Evolutionary conservation across 2,888 invertebrate species (phyloP).

Genomic region (Marronus borbonicus): DNA sequence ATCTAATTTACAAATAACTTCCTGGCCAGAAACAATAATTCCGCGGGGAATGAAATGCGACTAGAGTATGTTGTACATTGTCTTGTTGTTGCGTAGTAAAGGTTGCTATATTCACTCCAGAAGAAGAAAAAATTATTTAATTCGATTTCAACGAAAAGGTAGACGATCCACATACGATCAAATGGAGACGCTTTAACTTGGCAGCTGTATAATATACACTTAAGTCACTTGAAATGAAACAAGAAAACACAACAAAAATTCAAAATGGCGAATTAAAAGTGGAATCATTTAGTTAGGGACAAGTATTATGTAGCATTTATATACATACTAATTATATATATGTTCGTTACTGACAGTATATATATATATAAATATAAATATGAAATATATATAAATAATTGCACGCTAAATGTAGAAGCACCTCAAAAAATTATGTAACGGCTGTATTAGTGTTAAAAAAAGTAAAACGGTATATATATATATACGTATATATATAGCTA

Average conservation of each 20-base stretch:
- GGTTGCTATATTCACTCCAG: background rate
- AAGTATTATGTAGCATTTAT: conserved; percentile 67
- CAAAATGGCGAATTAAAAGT: conserved; percentile 63
- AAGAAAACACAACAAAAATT: conserved; percentile 66
- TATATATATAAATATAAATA: conserved; percentile 34
- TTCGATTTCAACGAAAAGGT: background rate
- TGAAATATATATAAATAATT: conserved; percentile 54
- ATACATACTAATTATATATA: conserved; percentile 63
- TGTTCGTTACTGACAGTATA: conserved; percentile 67
- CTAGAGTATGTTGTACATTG: background rate
- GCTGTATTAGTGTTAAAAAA: conserved; percentile 67
- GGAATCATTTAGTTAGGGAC: conserved; percentile 56
- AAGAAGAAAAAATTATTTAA: too few relatives aligned
- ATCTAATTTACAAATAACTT: conserved; percentile 57
- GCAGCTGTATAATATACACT: background rate
- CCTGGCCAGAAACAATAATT: too few relatives aligned
- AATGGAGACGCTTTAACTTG: background rate
- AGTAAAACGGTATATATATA: background rate
- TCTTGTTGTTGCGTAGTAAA: background rate
- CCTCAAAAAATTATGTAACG: conserved; percentile 66
- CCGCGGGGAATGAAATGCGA: too few relatives aligned
- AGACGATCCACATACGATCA: background rate
- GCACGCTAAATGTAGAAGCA: conserved; percentile 69
- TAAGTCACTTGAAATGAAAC: conserved; percentile 62
- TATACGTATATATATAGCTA: conserved; percentile 53